Evolutionary conservation across 2,797 vertebrate species (phyloP).

Genomic region (Urosaurus nigricauda): DNA sequence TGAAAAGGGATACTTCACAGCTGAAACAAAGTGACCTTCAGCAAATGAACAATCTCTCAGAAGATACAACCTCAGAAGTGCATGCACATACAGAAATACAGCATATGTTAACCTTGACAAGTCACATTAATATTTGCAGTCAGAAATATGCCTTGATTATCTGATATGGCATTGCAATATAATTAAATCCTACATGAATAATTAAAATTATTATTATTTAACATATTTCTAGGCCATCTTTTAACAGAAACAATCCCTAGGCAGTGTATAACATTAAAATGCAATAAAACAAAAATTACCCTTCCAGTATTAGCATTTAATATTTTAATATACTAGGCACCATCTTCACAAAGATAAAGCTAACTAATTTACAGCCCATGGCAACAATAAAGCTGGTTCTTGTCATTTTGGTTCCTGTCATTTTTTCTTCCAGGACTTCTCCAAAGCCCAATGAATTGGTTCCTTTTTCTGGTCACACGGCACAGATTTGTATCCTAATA

Average conservation of each 20-base stretch:
- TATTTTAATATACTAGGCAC: background rate
- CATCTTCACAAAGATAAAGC: background rate
- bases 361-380: background rate
- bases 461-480: background rate
- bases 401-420: background rate
- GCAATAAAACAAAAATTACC: background rate
- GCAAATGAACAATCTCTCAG: slow-evolving; percentile 31
- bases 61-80: slow-evolving; percentile 43
- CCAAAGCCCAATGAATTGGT: background rate
- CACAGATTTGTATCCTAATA: background rate
- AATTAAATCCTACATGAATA: slow-evolving; percentile 24
- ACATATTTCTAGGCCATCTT: background rate
- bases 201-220: background rate
- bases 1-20: slow-evolving; percentile 59
- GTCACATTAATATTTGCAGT: background rate
- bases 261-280: no score
- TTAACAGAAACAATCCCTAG: background rate
- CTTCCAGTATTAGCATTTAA: background rate
- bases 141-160: slow-evolving; percentile 1
- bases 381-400: no score
- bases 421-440: background rate
- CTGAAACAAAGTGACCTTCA: slow-evolving; percentile 70
- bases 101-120: slow-evolving; percentile 5
- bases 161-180: background rate
- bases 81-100: slow-evolving; percentile 36